phyloP scores from a whole-genome alignment of 2,113 vertebrate genomes.

The Leptobrachium ailaonicum region DNA sequence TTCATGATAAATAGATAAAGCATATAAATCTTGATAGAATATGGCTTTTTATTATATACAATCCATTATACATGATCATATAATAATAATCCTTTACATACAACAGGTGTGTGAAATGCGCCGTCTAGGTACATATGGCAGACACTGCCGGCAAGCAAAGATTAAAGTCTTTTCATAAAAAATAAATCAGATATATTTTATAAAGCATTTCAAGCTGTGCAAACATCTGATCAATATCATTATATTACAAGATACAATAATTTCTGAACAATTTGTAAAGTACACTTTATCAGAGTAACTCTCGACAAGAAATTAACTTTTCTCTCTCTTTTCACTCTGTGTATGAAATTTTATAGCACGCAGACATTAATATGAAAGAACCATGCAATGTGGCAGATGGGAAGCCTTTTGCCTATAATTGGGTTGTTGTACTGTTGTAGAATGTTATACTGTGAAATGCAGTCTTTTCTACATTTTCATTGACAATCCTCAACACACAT shows the following conservation, averaged over 20 bases:
- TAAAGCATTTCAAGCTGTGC: constrained; percentile 12
- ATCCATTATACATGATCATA: constrained; percentile 1
- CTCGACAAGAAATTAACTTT: background rate
- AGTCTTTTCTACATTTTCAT: background rate
- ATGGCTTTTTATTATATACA: constrained; percentile 36
- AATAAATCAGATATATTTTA: constrained; percentile 23
- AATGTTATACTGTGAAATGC: background rate
- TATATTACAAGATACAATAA: constrained; percentile 55
- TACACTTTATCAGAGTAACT: constrained; percentile 57
- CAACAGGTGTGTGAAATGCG: background rate
- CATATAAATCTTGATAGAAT: constrained; percentile 28
- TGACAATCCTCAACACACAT: background rate
- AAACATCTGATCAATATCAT: constrained; percentile 56
- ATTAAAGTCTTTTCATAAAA: constrained; percentile 11
- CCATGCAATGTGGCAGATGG: constrained; percentile 23
- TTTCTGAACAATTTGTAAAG: constrained; percentile 59
- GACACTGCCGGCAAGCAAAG: background rate
- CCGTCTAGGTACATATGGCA: background rate
- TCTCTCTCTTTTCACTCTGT: constrained; percentile 49
- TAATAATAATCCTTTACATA: background rate
- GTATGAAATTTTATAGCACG: constrained; percentile 6
- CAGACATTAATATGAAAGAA: constrained; percentile 20
- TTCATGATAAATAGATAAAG: constrained; percentile 6
- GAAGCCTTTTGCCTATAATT: background rate
- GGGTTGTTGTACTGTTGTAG: background rate